Evolutionary conservation across 2,113 vertebrate species (phyloP), one percentile per base, ranked within the genome.

Genomic region (Circaetus cinerascens): DNA sequence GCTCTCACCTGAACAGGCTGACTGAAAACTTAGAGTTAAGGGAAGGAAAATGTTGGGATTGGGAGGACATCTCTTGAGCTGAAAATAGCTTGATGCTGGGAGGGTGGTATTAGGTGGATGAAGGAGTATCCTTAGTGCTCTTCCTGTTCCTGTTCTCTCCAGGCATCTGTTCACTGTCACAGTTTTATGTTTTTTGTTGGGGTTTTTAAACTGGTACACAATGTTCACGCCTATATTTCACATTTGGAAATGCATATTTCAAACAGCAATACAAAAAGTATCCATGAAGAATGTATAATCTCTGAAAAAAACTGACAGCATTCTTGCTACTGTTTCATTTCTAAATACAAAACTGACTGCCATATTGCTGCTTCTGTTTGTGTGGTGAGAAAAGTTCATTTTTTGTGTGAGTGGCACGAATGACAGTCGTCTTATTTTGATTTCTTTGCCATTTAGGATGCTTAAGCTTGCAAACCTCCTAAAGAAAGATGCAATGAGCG

Each of bases 271-370:
- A 99, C 98, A 98, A 98, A 98, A 99, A 98, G 98, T 98, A 98
- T 98, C 96, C 97, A 99, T 98, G 98, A 98, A 99, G 98, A 98
- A 99, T 98, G 98, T 98, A 98, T 98, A 98, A 99, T 98, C 97
- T 98, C 98, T 98, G 98, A 95, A 98, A 98, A 98, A 98, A 98
- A 98, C 97, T 98, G 98, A 98, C 99, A 99, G 98, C 98, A 99
- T 99, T 98, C 98, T 98, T 99, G 98, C 98, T 99, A 99, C 98
- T 98, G 98, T 98, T 98, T 98, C 95, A 98, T 99, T 98, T 98
- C 98, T 98, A 99, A 99, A 99, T 99, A 99, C 98, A 99, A 99
- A 99, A 98, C 98, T 98, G 95, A 99, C 98, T 99, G 99, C 98
- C 98, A 98, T 99, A 99, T 99, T 98, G 97, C 98, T 98, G 98